Base-by-base conservation (phyloP, 1,140 invertebrate genomes). In the Hycleus phaleratus region DNA sequence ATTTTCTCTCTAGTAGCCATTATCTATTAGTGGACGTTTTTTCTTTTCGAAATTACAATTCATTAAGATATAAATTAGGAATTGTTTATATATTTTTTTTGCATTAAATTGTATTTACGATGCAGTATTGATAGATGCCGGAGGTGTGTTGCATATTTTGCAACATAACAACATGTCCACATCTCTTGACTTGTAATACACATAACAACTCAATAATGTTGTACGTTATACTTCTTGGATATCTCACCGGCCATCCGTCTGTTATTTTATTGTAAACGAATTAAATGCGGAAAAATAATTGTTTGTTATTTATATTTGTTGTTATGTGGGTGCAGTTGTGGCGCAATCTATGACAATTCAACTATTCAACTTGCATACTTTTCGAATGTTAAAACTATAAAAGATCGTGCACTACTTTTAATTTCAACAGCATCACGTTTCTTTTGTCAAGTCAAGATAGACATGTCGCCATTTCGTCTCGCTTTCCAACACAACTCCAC, bases 311-410 rank as follows among this genome's bases (percentile, higher is more conserved):
- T 18, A 32, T 32, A 32, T 53, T 45, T 40, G n/a, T 49, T 4
- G 49, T 46, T 45, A 52, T 52, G 56, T 58, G 56, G 56, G 56
- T 58, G 56, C 56, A 58, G 56, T 49, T 46, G n/a, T 53, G 56
- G 48, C 50, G 56, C 56, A 58, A 58, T 50, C 12, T 39, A 18
- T 26, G 40, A 18, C 18, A 18, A 18, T 18, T 18, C 18, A 18
- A 18, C 32, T 5, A 32, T 32, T 49, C 46, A 47, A 57, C 43
- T 43, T 57, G 46, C 40, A 39, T 39, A 12, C 10, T 44, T 43
- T 39, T 26, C 38, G 53, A 56, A 45, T 45, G 42, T 38, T 42
- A 42, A 32, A 48, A 45, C 56, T 49, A 32, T 32, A 32, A 32
- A 32, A 18, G 18, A 50, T 51, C 48, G 18, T 58, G 56, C 49